phyloP scores from a whole-genome alignment of 2,797 vertebrate genomes.

The Cyclura pinguis region DNA sequence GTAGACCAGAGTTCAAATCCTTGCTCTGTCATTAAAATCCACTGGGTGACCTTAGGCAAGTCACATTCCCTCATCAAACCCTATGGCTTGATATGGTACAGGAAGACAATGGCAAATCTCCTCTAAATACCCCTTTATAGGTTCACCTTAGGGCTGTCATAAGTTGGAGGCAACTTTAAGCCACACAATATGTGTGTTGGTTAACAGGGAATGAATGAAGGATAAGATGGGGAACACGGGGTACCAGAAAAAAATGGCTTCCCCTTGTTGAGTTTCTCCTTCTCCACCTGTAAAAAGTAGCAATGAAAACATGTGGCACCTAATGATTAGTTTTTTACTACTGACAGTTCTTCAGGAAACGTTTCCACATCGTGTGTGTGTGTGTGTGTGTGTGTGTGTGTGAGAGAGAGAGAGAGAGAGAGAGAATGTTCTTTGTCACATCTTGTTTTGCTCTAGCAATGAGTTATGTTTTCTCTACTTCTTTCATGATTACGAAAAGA shows the following conservation, averaged over 20 bases:
- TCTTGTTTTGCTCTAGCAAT: neutral
- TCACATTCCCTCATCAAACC: too few relatives aligned
- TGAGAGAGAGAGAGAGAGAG: too few relatives aligned
- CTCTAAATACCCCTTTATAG: too few relatives aligned
- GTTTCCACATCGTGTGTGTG: too few relatives aligned
- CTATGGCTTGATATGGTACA: too few relatives aligned
- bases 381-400: neutral
- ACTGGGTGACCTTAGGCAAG: too few relatives aligned
- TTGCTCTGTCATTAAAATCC: too few relatives aligned
- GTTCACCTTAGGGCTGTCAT: too few relatives aligned
- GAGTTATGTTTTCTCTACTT: neutral
- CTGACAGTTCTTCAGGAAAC: neutral
- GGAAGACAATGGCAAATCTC: too few relatives aligned
- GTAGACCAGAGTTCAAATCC: too few relatives aligned
- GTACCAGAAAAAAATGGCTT: neutral
- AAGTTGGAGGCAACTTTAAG: too few relatives aligned
- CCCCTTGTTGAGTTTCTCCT: neutral
- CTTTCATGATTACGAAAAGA: too few relatives aligned
- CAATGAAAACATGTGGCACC: neutral
- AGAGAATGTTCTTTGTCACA: neutral
- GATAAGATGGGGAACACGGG: neutral
- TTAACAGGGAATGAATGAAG: neutral
- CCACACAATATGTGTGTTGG: neutral
- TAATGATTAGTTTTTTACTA: neutral
- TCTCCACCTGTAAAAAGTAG: neutral